Conservation (phyloP, 2,113 vertebrate species). For the Mormyrus iriodes region DNA sequence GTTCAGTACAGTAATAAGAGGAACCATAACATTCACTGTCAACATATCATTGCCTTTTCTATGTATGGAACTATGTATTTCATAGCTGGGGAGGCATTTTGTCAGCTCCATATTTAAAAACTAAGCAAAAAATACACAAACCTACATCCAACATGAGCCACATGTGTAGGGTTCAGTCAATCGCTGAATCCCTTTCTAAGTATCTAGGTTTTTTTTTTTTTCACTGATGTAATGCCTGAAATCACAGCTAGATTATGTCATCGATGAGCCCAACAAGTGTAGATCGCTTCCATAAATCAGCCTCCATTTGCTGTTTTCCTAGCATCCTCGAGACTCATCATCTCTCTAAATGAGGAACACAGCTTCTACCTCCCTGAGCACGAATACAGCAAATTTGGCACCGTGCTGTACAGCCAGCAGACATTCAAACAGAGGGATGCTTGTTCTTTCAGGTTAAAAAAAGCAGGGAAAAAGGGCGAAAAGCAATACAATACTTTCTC, state of each 20-base stretch:
- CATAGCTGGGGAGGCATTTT: not conserved
- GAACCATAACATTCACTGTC: not conserved
- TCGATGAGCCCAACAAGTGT: slow-evolving; percentile 12
- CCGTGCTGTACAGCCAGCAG: not conserved
- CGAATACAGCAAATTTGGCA: not conserved
- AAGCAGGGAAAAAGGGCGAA: not conserved
- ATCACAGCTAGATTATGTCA: slow-evolving; percentile 19
- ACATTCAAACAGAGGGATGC: too few relatives aligned
- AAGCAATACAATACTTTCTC: not conserved
- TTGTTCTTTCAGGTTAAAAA: not conserved
- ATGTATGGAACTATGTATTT: not conserved
- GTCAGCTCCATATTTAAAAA: not conserved
- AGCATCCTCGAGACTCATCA: not conserved
- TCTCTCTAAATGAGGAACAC: not conserved
- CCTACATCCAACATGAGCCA: not conserved
- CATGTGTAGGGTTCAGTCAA: not conserved
- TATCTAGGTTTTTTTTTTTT: slow-evolving; percentile 12
- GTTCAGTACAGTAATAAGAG: not conserved
- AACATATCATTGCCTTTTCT: not conserved
- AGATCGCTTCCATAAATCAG: not conserved
- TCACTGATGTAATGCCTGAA: not conserved
- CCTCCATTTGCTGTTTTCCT: not conserved
- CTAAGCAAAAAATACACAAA: not conserved
- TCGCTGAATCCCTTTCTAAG: slow-evolving; percentile 7
- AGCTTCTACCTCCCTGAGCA: not conserved